Conservation (phyloP, 2,113 vertebrate genomes). For the Mesocricetus auratus region DNA sequence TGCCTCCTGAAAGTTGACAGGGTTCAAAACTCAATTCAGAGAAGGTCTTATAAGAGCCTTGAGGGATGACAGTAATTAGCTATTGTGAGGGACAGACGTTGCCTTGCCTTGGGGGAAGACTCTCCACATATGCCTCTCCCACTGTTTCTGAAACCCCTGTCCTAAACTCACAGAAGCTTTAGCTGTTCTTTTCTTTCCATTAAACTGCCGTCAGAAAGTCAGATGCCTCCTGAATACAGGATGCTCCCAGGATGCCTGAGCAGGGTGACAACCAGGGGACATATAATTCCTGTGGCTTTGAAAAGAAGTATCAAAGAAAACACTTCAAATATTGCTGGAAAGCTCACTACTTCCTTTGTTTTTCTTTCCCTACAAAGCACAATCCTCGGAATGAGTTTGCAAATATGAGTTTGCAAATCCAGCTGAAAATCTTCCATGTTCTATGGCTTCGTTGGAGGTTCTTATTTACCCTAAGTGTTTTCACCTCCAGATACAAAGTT, state of each 20-base stretch:
- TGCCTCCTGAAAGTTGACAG: not conserved
- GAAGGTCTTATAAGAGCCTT: not conserved
- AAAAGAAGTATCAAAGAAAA: constrained; percentile 64
- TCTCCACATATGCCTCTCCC: not conserved
- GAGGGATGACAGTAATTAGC: not conserved
- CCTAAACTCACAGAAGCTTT: not conserved
- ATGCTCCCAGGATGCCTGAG: not conserved
- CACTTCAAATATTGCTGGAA: not conserved
- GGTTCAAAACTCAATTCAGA: not conserved
- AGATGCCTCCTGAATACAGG: constrained; percentile 1
- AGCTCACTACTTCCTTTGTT: constrained; percentile 66
- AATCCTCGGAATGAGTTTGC: constrained; percentile 16
- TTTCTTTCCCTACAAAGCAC: constrained; percentile 69
- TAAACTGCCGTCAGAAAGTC: constrained; percentile 20
- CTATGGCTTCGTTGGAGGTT: not conserved
- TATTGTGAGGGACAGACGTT: not conserved
- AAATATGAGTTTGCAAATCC: constrained; percentile 31
- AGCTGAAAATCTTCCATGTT: constrained; percentile 69
- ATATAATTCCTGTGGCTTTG: constrained; percentile 43
- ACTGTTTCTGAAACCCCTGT: not conserved
- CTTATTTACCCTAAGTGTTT: constrained; percentile 48
- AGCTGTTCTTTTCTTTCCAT: not conserved
- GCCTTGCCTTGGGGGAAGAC: not conserved
- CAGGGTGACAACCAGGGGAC: not conserved
- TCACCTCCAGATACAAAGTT: constrained; percentile 6